Percentiles rank a stretch among this genome's conserved stretches.
These are phyloP conservation scores for Pseudeuparius sepicola DNA, from an alignment of 2,888 invertebrate species.

Conservation along the genomic window DNA sequence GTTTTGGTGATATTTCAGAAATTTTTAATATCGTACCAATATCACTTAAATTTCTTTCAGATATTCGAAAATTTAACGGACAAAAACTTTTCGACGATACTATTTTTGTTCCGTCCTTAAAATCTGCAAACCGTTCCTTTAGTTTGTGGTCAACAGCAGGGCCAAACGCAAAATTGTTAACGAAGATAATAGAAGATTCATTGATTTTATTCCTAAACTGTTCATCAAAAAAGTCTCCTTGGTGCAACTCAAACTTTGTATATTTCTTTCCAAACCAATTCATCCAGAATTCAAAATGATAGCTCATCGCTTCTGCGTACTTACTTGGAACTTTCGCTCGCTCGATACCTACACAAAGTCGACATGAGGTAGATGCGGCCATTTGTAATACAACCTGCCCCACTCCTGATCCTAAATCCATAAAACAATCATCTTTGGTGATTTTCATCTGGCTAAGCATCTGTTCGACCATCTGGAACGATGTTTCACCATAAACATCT, in stretches of 20 bases:
- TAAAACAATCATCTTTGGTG: slow-evolving; percentile 20
- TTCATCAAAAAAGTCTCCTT: slow-evolving; percentile 20
- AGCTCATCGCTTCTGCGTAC: slow-evolving; percentile 18
- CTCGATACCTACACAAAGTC: slow-evolving; percentile 18
- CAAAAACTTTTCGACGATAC: slow-evolving; percentile 21
- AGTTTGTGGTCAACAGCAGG: slow-evolving; percentile 19
- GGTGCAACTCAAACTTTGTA: slow-evolving; percentile 15
- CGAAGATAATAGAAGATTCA: slow-evolving; percentile 18
- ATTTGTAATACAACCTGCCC: slow-evolving; percentile 21
- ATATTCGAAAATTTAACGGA: slow-evolving; percentile 20
- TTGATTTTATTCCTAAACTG: slow-evolving; percentile 14
- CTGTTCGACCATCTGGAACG: slow-evolving; percentile 19
- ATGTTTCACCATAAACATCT: slow-evolving; percentile 22
- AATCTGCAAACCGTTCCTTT: slow-evolving; percentile 20
- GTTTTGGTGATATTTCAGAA: slow-evolving; percentile 17
- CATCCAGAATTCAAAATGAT: slow-evolving; percentile 21
- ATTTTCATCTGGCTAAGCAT: slow-evolving; percentile 18
- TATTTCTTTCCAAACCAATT: slow-evolving; percentile 20
- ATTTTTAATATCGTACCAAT: slow-evolving; percentile 21
- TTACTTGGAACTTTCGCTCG: slow-evolving; percentile 19
- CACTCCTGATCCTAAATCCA: slow-evolving; percentile 20
- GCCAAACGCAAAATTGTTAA: slow-evolving; percentile 21
- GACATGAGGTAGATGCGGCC: slow-evolving; percentile 17
- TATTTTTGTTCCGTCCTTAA: slow-evolving; percentile 21
- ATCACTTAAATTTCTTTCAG: slow-evolving; percentile 19